These are phyloP conservation scores for Sebastes fasciatus DNA, from an alignment of 2,113 vertebrate genomes.

Conservation along the genomic window DNA sequence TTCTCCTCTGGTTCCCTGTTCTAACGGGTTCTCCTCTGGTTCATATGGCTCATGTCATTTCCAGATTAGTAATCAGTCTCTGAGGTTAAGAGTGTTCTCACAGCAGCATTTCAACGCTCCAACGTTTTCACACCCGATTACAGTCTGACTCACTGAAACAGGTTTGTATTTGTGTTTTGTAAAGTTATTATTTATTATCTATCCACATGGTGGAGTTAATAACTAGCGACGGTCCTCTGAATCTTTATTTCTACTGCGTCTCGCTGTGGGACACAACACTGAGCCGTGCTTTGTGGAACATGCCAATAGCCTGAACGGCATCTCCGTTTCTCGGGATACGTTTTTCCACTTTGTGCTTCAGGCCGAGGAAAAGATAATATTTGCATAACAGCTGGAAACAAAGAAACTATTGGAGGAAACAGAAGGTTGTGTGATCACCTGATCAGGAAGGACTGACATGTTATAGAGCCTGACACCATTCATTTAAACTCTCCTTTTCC, in stretches of 20 bases:
- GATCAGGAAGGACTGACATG: not conserved
- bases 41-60: no score
- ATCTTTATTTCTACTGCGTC: not conserved
- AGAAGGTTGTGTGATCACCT: not conserved
- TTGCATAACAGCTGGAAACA: not conserved
- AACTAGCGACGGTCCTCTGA: no score
- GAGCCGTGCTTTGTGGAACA: not conserved
- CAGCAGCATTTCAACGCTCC: no score
- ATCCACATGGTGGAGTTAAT: no score
- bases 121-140: not conserved
- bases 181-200: not conserved
- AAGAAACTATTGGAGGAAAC: not conserved
- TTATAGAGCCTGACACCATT: not conserved
- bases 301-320: not conserved
- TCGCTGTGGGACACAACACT: not conserved
- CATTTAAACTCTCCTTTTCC: not conserved
- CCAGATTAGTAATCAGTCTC: no score
- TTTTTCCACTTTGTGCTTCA: constrained; percentile 1
- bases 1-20: no score
- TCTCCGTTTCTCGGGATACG: not conserved
- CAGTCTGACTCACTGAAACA: not conserved
- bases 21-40: no score
- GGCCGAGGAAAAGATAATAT: constrained; percentile 4
- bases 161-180: not conserved
- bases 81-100: no score